Evolutionary conservation across 2,797 vertebrate species (phyloP).

Genomic region (Tauraco hartlaubi): DNA sequence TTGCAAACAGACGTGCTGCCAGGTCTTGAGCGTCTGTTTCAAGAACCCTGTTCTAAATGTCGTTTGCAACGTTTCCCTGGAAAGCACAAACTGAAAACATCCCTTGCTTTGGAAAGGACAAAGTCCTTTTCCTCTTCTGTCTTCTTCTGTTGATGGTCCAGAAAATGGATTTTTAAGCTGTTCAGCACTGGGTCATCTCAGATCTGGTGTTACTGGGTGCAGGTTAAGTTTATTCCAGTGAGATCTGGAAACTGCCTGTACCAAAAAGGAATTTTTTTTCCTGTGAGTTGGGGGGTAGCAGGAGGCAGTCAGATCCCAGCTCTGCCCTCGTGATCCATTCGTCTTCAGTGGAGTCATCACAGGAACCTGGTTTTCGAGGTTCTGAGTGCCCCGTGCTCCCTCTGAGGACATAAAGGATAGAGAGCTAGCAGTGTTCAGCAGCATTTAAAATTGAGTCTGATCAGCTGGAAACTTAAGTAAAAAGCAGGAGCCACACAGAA

Average conservation of each 20-base stretch:
- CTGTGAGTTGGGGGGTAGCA: background rate
- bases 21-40: background rate
- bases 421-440: background rate
- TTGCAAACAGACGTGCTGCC: background rate
- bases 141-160: background rate
- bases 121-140: background rate
- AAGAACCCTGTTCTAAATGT: background rate
- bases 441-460: background rate
- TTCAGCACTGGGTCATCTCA: background rate
- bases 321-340: background rate
- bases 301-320: background rate
- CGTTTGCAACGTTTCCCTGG: background rate
- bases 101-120: background rate
- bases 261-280: background rate
- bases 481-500: background rate
- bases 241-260: background rate
- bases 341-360: background rate
- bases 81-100: constrained; percentile 6
- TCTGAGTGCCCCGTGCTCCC: background rate
- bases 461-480: background rate
- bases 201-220: background rate
- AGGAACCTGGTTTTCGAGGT: background rate
- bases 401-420: background rate
- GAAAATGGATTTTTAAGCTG: background rate
- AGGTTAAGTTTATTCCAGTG: background rate